phyloP scores from a whole-genome alignment of 2,888 invertebrate species.

The Hyalella azteca region DNA sequence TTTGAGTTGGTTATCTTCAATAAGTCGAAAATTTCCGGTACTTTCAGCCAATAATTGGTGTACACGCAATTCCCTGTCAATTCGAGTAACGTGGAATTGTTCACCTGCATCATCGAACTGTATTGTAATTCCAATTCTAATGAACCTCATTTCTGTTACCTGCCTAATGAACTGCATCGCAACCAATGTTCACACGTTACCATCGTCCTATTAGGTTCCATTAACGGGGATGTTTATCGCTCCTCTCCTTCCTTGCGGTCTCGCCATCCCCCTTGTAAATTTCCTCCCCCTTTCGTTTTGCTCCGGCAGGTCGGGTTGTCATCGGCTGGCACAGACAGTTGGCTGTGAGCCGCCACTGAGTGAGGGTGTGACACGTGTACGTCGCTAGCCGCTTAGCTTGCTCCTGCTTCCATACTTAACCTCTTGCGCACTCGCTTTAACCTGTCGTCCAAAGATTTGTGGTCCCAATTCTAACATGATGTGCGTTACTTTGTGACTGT shows the following conservation, averaged over 20 bases:
- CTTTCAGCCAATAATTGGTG: no score
- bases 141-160: no score
- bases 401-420: conserved; percentile 19
- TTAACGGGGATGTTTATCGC: no score
- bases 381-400: background rate
- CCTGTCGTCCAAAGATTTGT: background rate
- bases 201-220: no score
- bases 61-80: no score
- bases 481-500: background rate
- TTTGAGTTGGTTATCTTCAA: no score
- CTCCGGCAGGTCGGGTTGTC: conserved; percentile 21
- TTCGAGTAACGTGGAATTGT: no score
- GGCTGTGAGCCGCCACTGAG: conserved; percentile 10
- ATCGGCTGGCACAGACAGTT: background rate
- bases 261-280: background rate
- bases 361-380: background rate
- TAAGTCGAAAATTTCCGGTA: no score
- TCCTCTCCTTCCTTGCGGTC: background rate
- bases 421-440: background rate
- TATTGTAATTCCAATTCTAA: no score
- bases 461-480: background rate
- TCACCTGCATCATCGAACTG: no score
- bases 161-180: no score
- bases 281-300: conserved; percentile 15
- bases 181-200: no score